Conservation (phyloP, 2,113 vertebrate species). For the Illadopsis cleaveri region DNA sequence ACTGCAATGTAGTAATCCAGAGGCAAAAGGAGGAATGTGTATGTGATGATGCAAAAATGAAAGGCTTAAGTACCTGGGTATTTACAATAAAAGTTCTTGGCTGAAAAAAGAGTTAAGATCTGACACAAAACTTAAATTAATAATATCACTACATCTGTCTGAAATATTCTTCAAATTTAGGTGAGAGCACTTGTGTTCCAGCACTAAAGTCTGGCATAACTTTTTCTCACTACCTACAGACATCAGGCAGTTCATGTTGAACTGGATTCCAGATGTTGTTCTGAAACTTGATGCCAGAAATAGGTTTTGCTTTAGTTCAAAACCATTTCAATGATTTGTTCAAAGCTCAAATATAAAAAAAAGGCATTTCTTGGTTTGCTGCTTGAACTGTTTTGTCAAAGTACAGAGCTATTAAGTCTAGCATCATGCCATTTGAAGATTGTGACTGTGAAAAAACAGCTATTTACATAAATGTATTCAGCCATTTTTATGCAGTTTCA, state of each 20-base stretch:
- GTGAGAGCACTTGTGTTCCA: constrained; percentile 14
- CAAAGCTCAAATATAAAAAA: constrained; percentile 35
- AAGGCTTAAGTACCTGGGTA: background rate
- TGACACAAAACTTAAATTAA: constrained; percentile 26
- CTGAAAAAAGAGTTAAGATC: constrained; percentile 22
- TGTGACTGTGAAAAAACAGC: background rate
- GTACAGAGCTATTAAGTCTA: constrained; percentile 43
- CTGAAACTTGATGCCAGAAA: constrained; percentile 17
- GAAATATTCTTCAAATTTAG: constrained; percentile 46
- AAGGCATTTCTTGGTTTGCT: constrained; percentile 24
- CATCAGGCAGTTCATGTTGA: constrained; percentile 26
- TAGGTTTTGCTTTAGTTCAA: background rate
- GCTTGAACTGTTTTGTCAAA: constrained; percentile 57
- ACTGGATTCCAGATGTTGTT: constrained; percentile 34
- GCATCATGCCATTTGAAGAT: constrained; percentile 25
- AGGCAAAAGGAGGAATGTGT: background rate
- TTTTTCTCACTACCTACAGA: constrained; percentile 55
- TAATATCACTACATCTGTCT: background rate
- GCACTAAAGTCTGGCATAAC: background rate
- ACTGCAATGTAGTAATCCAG: background rate
- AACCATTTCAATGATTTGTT: background rate
- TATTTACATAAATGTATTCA: constrained; percentile 50
- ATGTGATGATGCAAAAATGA: background rate
- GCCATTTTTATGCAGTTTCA: constrained; percentile 44
- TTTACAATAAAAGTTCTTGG: background rate